Percentiles rank a stretch among this genome's conserved stretches.
Conservation (phyloP, 2,888 invertebrate genomes). For the Escarpia spicata region DNA sequence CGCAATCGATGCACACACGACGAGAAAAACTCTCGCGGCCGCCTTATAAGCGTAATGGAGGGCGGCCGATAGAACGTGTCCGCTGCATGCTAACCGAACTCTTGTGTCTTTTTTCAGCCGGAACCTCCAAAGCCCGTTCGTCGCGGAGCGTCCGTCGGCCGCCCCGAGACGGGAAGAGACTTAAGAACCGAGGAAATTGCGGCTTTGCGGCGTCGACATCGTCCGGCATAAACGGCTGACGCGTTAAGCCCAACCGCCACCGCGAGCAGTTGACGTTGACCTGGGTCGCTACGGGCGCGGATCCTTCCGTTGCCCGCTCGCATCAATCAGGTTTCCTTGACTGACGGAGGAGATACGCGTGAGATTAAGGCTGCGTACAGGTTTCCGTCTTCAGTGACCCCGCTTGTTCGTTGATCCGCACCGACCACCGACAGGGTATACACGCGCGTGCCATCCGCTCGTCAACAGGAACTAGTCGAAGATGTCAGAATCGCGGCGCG, state of each 20-base stretch:
- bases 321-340: not conserved
- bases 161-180: not conserved
- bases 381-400: not conserved
- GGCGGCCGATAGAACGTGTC: not conserved
- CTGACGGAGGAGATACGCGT: not conserved
- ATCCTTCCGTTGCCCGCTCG: not conserved
- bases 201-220: not conserved
- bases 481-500: not conserved
- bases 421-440: not conserved
- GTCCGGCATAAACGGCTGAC: not conserved
- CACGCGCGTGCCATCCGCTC: not conserved
- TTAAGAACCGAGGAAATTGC: constrained; percentile 4
- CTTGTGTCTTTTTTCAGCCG: not conserved
- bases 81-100: not conserved
- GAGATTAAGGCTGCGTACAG: not conserved
- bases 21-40: not conserved
- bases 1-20: not conserved
- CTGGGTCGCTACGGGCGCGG: not conserved
- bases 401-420: not conserved
- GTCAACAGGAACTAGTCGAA: not conserved
- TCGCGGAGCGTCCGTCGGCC: not conserved
- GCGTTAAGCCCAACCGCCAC: not conserved
- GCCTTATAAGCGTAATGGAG: constrained; percentile 16
- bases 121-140: not conserved
- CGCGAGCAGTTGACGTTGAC: not conserved